These are phyloP conservation scores for Montipora foliosa DNA, from an alignment of 64 coral and sea anemone genomes.

Conservation along the genomic window DNA sequence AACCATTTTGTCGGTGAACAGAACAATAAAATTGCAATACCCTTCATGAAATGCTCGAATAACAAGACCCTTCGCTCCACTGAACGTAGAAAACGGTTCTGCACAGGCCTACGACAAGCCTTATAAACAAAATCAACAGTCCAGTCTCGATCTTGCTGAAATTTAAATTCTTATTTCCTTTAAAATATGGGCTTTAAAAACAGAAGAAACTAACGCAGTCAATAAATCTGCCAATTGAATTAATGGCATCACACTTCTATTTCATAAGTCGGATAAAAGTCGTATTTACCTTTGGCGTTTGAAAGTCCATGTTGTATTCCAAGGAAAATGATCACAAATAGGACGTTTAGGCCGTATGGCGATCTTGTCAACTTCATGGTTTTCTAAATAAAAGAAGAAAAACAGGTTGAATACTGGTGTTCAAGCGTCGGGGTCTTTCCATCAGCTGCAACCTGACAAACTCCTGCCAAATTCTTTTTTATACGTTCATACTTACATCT, in stretches of 20 bases:
- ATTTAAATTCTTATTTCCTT: not conserved
- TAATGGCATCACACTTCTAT: not conserved
- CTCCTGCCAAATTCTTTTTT: not conserved
- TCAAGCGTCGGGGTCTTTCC: not conserved
- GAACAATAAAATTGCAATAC: slow-evolving; percentile 15
- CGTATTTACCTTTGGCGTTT: slow-evolving; percentile 42
- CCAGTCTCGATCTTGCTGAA: not conserved
- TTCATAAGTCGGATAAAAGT: not conserved
- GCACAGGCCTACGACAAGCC: not conserved
- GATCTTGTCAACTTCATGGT: slow-evolving; percentile 17
- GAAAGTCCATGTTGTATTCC: slow-evolving; percentile 1
- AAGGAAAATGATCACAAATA: not conserved
- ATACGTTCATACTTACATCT: not conserved
- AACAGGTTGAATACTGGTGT: slow-evolving; percentile 26
- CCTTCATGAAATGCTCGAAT: not conserved
- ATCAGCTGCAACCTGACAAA: not conserved
- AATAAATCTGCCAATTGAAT: slow-evolving; percentile 4
- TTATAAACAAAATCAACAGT: not conserved
- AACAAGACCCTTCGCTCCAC: not conserved
- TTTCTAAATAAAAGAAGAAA: not conserved
- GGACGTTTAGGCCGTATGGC: not conserved
- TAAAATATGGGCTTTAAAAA: not conserved
- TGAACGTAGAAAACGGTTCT: not conserved
- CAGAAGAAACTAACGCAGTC: not conserved
- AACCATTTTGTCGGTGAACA: not conserved